phyloP scores from a whole-genome alignment of 2,797 vertebrate genomes.

The Chelonia mydas region DNA sequence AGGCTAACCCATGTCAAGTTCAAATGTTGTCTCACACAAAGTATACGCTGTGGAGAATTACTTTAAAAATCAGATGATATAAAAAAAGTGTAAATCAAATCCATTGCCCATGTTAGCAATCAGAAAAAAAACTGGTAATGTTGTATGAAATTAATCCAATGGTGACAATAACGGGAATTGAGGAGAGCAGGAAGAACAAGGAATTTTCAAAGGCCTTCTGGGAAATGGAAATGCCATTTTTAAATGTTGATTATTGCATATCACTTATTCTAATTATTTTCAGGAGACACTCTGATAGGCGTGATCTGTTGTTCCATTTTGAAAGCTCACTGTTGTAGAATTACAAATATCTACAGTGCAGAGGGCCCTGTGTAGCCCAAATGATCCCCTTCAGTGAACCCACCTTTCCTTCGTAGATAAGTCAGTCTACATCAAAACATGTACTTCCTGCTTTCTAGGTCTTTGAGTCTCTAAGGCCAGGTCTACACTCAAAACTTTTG shows the following conservation, averaged over 20 bases:
- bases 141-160: conserved; percentile 18
- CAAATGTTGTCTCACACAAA: not conserved
- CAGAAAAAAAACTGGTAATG: not conserved
- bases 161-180: not conserved
- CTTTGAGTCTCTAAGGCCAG: not conserved
- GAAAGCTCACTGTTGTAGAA: not conserved
- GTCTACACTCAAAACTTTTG: not conserved
- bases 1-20: not conserved
- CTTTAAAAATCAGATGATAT: conserved; percentile 14
- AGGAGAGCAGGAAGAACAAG: conserved; percentile 16
- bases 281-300: not conserved
- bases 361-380: fast-evolving
- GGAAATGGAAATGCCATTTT: conserved; percentile 42
- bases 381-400: not conserved
- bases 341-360: fast-evolving
- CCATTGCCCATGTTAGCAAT: not conserved
- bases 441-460: not conserved
- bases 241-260: conserved; percentile 11
- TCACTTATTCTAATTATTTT: not conserved
- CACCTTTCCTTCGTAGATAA: not conserved
- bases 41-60: not conserved
- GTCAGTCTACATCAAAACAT: not conserved
- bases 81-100: not conserved
- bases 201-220: conserved; percentile 15
- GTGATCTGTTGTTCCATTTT: fast-evolving